Evolutionary conservation across 2,888 invertebrate genomes (phyloP).

Genomic region (Rhyacophila evoluta): DNA sequence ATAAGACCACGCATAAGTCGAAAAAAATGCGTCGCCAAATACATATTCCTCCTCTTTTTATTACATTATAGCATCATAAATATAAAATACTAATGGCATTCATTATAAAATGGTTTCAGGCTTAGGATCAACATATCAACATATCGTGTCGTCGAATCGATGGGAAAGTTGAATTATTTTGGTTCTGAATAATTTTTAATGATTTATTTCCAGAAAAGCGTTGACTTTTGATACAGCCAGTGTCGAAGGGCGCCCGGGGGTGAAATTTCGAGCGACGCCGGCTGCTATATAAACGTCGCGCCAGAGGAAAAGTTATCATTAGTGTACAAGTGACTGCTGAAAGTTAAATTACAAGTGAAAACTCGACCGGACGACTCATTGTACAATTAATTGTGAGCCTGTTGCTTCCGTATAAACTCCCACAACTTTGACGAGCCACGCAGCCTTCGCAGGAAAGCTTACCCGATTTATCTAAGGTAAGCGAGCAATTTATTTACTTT

Average conservation of each 20-base stretch:
- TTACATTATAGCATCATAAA: not conserved
- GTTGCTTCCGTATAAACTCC: not conserved
- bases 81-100: not conserved
- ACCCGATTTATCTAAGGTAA: too few species aligned
- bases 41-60: too few species aligned
- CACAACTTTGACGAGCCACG: too few species aligned
- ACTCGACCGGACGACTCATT: not conserved
- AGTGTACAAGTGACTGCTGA: constrained; percentile 3
- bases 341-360: not conserved
- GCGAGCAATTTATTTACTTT: too few species aligned
- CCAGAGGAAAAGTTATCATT: constrained; percentile 2
- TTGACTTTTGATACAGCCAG: constrained; percentile 8
- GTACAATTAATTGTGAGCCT: not conserved
- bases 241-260: not conserved
- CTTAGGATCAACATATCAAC: too few species aligned
- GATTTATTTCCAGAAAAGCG: not conserved
- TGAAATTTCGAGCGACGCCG: not conserved
- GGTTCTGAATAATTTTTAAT: not conserved
- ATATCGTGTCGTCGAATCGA: too few species aligned
- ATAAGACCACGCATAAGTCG: too few species aligned
- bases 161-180: too few species aligned
- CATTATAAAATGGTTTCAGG: too few species aligned
- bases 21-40: too few species aligned
- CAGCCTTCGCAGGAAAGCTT: too few species aligned
- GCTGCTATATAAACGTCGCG: not conserved